phyloP scores from a whole-genome alignment of 1,140 invertebrate species.

The Trachymyrmex septentrionalis region DNA sequence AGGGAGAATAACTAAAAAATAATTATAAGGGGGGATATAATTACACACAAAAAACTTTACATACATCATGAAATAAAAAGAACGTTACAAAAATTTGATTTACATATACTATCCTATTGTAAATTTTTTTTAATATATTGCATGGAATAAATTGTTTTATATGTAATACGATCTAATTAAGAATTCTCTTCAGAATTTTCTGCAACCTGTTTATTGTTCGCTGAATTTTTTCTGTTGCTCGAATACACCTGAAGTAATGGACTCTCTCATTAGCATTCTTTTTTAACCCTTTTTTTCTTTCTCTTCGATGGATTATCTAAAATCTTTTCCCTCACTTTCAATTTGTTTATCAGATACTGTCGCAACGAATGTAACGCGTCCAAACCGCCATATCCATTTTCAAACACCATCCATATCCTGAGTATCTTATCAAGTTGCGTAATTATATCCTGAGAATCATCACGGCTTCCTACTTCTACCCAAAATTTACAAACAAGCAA shows the following conservation, averaged over 20 bases:
- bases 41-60: conserved; percentile 73
- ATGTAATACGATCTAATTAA: conserved; percentile 62
- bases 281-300: conserved; percentile 40
- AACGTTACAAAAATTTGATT: conserved; percentile 78
- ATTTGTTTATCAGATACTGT: conserved; percentile 82
- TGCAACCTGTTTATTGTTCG: not conserved
- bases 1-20: conserved; percentile 76
- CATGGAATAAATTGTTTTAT: conserved; percentile 83
- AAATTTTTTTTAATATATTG: conserved; percentile 78
- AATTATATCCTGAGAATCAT: conserved; percentile 33
- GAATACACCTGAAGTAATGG: not conserved
- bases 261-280: conserved; percentile 14
- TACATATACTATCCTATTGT: conserved; percentile 83
- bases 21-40: conserved; percentile 75
- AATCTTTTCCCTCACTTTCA: conserved; percentile 74
- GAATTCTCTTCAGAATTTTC: conserved; percentile 16
- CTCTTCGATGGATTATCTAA: conserved; percentile 66
- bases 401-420: conserved; percentile 78
- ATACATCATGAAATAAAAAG: conserved; percentile 75
- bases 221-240: not conserved
- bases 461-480: conserved; percentile 24
- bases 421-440: conserved; percentile 53
- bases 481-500: conserved; percentile 70
- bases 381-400: conserved; percentile 79
- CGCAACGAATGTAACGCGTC: conserved; percentile 78